Base-by-base conservation (phyloP, 2,888 invertebrate genomes). In the Agonopterix arenella region DNA sequence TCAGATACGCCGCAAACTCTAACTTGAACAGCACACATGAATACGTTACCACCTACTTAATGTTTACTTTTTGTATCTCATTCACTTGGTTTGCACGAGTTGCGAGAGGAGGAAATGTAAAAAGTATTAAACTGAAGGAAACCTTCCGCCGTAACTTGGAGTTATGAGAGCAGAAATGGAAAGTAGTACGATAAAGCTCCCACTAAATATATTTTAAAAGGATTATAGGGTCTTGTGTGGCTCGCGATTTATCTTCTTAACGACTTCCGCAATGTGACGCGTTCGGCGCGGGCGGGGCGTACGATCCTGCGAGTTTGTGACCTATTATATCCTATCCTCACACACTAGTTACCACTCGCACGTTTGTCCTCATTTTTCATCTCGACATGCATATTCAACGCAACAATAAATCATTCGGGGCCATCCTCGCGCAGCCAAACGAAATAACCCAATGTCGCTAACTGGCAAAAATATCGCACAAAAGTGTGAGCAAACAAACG, bases 341-440 rank as follows among this genome's bases (percentile, higher is more conserved):
- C 71, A 70, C 73, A 70, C 68, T 66, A 68, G 10, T 36, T 41
- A 71, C 73, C 71, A 73, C 68, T 75, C 74, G 69, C 72, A 69
- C 71, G 74, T 76, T 77, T 71, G 72, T 77, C 79, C 73, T 84
- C 82, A 85, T 86, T 86, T 86, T 86, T 89, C 88, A 88, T 86
- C 77, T 71, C 76, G 82, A 83, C 85, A 85, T 86, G 86, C 85
- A 88, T 89, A 86, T 86, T 89, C 85, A 88, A 84, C 84, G 71
- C 66, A 72, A 84, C 75, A 76, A 88, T 89, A 86, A 85, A 89
- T 89, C 88, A 89, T 78, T 74, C 70, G 59, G 66, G 73, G 75
- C 76, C 70, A 79, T 79, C 76, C 74, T 69, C 71, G 69, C 73
- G 71, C 66, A 70, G 64, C 75, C 76, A 70, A 77, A 80, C 77